Conservation (phyloP, 2,888 invertebrate genomes). For the Caenorhabditis auriculariae region DNA sequence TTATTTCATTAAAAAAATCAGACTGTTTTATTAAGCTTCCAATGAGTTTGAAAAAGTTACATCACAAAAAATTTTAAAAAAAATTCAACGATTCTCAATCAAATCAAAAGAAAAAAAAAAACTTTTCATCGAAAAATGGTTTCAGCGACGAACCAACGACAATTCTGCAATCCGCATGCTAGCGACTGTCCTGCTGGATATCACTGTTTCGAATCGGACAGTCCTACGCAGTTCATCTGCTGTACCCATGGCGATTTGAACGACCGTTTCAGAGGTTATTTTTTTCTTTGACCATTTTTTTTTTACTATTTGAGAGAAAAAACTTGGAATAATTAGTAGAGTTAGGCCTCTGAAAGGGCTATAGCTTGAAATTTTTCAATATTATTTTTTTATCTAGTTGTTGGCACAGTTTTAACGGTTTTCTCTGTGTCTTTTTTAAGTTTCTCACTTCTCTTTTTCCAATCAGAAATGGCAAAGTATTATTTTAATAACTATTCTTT, state of each 20-base stretch:
- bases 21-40: too few species aligned
- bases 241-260: conserved; percentile 50
- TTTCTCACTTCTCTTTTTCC: neutral
- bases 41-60: too few species aligned
- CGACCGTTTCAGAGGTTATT: conserved; percentile 38
- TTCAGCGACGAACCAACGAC: conserved; percentile 25
- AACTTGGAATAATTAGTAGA: too few species aligned
- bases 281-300: too few species aligned
- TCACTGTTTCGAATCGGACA: conserved; percentile 46
- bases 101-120: neutral
- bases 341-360: too few species aligned
- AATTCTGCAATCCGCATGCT: conserved; percentile 45
- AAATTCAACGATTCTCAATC: neutral
- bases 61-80: too few species aligned
- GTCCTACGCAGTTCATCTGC: conserved; percentile 47
- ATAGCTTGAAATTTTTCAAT: too few species aligned
- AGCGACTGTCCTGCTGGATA: conserved; percentile 50
- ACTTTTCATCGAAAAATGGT: neutral
- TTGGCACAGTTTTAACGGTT: too few species aligned
- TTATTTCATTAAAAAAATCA: too few species aligned
- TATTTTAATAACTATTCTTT: neutral
- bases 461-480: neutral
- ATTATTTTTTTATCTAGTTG: too few species aligned
- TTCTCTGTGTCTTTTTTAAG: neutral
- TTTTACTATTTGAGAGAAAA: too few species aligned